Percentiles rank a stretch among this genome's conserved stretches.
These are phyloP conservation scores for Darevskia mixta DNA, from an alignment of 2,797 vertebrate species.

Conservation along the genomic window DNA sequence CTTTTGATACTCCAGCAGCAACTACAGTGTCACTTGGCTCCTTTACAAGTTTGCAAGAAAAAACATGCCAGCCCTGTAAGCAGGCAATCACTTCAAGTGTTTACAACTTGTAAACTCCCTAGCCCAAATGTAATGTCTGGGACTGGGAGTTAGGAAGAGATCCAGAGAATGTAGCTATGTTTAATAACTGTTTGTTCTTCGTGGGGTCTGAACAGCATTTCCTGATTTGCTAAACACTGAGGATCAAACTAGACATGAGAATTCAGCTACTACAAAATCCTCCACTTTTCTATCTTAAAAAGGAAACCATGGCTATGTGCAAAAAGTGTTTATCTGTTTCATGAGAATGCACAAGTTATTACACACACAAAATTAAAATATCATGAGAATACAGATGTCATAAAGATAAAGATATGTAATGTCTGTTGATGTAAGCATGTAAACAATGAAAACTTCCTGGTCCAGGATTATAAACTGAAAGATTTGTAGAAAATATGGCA, in stretches of 20 bases:
- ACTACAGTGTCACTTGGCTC: slow-evolving; percentile 25
- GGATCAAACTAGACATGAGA: neutral
- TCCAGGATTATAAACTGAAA: neutral
- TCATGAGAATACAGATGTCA: neutral
- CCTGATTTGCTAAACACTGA: neutral
- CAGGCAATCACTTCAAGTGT: slow-evolving; percentile 12
- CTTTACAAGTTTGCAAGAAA: slow-evolving; percentile 24
- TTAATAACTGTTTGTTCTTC: neutral
- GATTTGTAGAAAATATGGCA: neutral
- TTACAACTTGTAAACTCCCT: slow-evolving; percentile 23
- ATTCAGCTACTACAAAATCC: neutral
- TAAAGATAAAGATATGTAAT: neutral
- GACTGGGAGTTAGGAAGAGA: neutral
- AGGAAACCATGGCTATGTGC: too few species aligned
- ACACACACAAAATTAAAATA: too few species aligned
- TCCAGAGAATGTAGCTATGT: slow-evolving; percentile 6
- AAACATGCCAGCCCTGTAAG: slow-evolving; percentile 22
- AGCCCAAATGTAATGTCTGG: slow-evolving; percentile 11
- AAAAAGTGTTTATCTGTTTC: neutral
- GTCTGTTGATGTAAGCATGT: neutral
- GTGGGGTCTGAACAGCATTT: neutral
- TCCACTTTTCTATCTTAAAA: neutral
- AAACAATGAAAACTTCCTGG: neutral
- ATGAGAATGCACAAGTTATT: neutral
- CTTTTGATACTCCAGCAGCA: slow-evolving; percentile 16